Base-by-base conservation (phyloP, 2,888 invertebrate species). In the Blomia tropicalis region DNA sequence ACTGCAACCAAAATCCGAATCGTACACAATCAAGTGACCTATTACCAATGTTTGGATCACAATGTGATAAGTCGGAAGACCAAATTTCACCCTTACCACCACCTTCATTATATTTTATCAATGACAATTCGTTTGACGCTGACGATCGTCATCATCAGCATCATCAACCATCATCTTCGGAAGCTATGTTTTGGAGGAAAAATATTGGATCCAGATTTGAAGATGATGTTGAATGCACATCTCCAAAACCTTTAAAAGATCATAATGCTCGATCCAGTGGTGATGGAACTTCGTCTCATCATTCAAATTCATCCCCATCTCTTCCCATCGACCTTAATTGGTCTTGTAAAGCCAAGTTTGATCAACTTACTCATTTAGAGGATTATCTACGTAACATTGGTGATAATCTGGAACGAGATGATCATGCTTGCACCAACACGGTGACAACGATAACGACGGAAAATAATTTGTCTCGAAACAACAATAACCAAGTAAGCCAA, bases 11-110 rank as follows among this genome's bases (percentile, higher is more conserved):
- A n/a, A n/a, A n/a, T n/a, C n/a, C n/a, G n/a, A n/a, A n/a, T n/a
- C n/a, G n/a, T n/a, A n/a, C n/a, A n/a, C n/a, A n/a, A n/a, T 36
- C 36, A 36, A 36, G 36, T 36, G 36, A 36, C 36, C 36, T 36
- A 7, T 11, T 36, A 19, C 22, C 51, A 7, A 7, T n/a, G 22
- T 11, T 25, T 27, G 51, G 51, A 27, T n/a, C 51, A 27, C 51
- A 11, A 14, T 11, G 51, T 47, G 51, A 47, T 47, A 47, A 47
- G 51, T 47, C 51, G 14, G 51, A 47, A 47, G 51, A 47, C 27
- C 41, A 41, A 14, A 56, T 56, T 11, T 56, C 56, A 27, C 62
- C 62, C 7, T 43, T 62, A 2, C 62, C 62, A 22, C 62, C 62
- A 17, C 62, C 62, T 1, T 62, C 62, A 4, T 44, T 62, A 4